Conservation (phyloP, 2,888 invertebrate genomes). For the Apotomis betuletana region DNA sequence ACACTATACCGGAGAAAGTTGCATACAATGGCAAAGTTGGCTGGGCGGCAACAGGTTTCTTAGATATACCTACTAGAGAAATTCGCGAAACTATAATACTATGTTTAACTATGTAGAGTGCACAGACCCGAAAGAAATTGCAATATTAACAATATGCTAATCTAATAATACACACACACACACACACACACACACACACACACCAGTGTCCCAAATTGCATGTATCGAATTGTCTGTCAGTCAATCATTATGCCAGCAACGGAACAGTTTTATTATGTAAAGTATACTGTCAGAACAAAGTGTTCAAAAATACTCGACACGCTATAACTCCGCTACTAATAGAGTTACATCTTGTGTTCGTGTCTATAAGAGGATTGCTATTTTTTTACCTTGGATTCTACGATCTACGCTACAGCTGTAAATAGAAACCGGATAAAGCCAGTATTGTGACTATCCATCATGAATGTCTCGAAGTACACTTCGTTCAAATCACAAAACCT, state of each 20-base stretch:
- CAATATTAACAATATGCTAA: too few species aligned
- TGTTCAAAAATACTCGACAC: not conserved
- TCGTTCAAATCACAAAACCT: not conserved
- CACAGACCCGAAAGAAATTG: too few species aligned
- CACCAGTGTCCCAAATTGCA: not conserved
- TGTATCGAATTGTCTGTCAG: too few species aligned
- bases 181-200: not conserved
- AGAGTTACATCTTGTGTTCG: not conserved
- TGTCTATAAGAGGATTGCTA: not conserved
- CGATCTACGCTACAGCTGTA: not conserved
- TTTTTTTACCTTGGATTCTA: constrained; percentile 17
- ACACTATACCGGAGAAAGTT: not conserved
- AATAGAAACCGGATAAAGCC: constrained; percentile 22
- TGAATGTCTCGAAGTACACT: constrained; percentile 3
- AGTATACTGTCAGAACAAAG: not conserved
- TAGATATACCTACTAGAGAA: too few species aligned
- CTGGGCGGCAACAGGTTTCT: not conserved
- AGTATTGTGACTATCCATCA: constrained; percentile 9
- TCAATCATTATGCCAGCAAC: too few species aligned
- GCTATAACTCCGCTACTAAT: not conserved
- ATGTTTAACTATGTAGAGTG: too few species aligned
- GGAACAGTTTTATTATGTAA: too few species aligned
- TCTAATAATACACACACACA: too few species aligned
- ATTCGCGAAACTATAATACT: too few species aligned
- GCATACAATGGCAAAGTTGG: not conserved